phyloP scores from a whole-genome alignment of 1,140 invertebrate species.

The Tribolium madens region DNA sequence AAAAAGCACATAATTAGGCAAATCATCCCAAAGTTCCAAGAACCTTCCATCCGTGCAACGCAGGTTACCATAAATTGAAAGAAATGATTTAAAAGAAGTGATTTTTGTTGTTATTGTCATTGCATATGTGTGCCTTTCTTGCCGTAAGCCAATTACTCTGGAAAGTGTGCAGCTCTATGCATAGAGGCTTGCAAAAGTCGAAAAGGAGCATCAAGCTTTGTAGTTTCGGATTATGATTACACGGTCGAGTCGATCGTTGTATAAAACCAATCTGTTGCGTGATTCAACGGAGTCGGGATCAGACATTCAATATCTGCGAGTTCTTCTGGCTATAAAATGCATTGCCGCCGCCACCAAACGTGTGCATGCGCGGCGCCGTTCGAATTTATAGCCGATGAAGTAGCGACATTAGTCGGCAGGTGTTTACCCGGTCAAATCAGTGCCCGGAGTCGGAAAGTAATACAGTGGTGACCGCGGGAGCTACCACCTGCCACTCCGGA shows the following conservation, averaged over 20 bases:
- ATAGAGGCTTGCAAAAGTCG: conserved; percentile 32
- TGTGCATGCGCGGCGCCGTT: conserved; percentile 10
- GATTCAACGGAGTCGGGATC: conserved; percentile 48
- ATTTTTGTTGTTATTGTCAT: too few species aligned
- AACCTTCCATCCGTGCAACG: too few species aligned
- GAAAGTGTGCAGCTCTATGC: conserved; percentile 42
- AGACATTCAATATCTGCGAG: conserved; percentile 35
- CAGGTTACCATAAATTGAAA: too few species aligned
- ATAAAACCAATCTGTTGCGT: conserved; percentile 62
- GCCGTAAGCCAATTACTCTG: conserved; percentile 58
- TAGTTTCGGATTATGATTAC: conserved; percentile 56
- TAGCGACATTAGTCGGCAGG: conserved; percentile 58
- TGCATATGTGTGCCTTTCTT: conserved; percentile 46
- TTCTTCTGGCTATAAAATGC: conserved; percentile 1
- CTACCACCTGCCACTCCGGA: conserved; percentile 56
- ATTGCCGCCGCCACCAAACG: neutral
- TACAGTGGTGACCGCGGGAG: conserved; percentile 61
- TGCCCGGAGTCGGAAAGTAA: conserved; percentile 61
- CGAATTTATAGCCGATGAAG: conserved; percentile 55
- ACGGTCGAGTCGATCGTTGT: conserved; percentile 56
- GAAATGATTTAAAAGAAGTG: too few species aligned
- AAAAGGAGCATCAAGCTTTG: conserved; percentile 50
- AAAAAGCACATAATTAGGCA: too few species aligned
- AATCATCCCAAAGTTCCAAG: too few species aligned
- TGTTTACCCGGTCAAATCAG: conserved; percentile 49